These are phyloP conservation scores for Drosophila quasianomalipes DNA, from an alignment of 2,888 invertebrate species.

Conservation along the genomic window DNA sequence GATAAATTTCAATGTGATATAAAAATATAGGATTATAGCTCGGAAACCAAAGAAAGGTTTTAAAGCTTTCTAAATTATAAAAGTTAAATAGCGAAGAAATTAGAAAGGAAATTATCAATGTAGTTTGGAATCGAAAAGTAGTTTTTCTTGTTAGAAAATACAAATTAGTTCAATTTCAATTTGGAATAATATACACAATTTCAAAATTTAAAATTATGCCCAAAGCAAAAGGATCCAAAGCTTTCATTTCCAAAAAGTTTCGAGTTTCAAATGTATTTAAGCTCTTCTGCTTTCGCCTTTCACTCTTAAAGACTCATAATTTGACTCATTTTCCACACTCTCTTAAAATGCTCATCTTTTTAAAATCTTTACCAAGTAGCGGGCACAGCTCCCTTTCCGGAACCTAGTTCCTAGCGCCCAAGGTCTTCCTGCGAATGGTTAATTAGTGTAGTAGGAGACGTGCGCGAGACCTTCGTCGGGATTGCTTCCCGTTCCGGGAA, in stretches of 20 bases:
- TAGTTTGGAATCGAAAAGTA: neutral
- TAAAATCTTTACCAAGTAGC: neutral
- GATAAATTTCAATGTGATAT: neutral
- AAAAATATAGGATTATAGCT: neutral
- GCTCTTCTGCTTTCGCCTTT: too few relatives aligned
- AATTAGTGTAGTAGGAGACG: slow-evolving; percentile 53
- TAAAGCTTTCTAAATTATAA: neutral
- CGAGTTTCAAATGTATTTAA: neutral
- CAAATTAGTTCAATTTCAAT: neutral
- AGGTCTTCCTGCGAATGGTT: slow-evolving; percentile 15
- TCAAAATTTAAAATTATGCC: neutral
- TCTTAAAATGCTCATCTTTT: neutral
- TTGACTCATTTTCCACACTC: too few relatives aligned
- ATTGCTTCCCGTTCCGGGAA: slow-evolving; percentile 68
- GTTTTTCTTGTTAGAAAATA: neutral
- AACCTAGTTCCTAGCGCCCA: slow-evolving; percentile 3
- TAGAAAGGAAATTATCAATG: neutral
- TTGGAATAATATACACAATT: neutral
- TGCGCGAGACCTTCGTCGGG: slow-evolving; percentile 49
- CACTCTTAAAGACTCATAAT: too few relatives aligned
- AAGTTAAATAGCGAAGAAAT: too few relatives aligned
- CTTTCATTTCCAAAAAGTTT: neutral
- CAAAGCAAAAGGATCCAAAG: neutral
- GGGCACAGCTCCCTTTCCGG: neutral
- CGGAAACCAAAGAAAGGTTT: neutral